Evolutionary conservation across 2,113 vertebrate species (phyloP).

Genomic region (Callorhinus ursinus): DNA sequence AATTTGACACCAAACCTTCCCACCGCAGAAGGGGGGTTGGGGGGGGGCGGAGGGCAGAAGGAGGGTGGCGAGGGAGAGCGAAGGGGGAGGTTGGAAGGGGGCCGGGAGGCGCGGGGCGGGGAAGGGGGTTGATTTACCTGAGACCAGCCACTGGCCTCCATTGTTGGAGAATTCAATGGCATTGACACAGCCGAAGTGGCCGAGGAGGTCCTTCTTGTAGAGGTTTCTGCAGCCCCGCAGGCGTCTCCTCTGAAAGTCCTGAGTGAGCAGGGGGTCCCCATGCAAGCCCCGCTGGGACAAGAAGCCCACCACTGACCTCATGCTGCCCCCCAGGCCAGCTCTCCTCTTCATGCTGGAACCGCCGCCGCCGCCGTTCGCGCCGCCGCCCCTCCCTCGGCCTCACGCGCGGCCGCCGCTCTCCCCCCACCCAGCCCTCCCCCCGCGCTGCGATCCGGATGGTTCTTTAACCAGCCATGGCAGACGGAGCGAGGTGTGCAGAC

Average conservation of each 20-base stretch:
- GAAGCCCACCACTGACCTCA: constrained; percentile 97
- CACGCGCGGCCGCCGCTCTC: constrained; percentile 69
- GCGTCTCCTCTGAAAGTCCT: constrained; percentile 96
- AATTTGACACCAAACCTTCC: constrained; percentile 74
- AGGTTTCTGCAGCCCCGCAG: constrained; percentile 95
- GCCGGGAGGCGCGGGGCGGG: constrained; percentile 54
- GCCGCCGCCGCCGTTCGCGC: constrained; percentile 74
- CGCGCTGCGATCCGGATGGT: constrained; percentile 82
- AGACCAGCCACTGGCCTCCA: constrained; percentile 98
- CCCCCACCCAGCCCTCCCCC: constrained; percentile 63
- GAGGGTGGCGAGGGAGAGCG: constrained; percentile 34
- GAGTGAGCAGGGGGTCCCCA: constrained; percentile 94
- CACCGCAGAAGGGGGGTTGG: constrained; percentile 55
- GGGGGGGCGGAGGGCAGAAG: constrained; percentile 44
- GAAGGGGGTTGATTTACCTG: constrained; percentile 89
- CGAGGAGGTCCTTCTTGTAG: constrained; percentile 97
- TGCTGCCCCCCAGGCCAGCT: constrained; percentile 90
- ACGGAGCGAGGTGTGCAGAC: constrained; percentile 82
- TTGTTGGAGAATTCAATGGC: constrained; percentile 99
- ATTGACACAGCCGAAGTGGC: constrained; percentile 99
- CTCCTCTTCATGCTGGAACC: constrained; percentile 90
- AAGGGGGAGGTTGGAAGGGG: constrained; percentile 45
- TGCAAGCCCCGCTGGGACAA: constrained; percentile 94
- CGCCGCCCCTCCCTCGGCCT: constrained; percentile 79
- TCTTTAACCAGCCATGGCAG: constrained; percentile 86